Evolutionary conservation across 2,113 vertebrate genomes (phyloP).

Genomic region (Tachuris rubrigastra): DNA sequence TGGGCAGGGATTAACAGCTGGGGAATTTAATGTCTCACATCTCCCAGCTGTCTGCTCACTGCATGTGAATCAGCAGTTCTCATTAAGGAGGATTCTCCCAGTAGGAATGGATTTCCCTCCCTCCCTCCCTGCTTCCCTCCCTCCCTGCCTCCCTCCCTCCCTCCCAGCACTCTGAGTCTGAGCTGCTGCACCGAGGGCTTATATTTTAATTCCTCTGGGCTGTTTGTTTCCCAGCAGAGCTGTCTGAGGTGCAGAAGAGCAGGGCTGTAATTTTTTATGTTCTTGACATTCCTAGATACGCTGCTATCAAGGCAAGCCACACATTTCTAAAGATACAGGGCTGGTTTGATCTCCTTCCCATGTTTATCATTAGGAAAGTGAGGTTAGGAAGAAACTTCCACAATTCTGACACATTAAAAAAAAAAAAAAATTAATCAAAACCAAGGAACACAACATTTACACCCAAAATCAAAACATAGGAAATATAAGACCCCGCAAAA

Average conservation of each 20-base stretch:
- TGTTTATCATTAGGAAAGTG: slow-evolving; percentile 10
- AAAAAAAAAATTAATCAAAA: background rate
- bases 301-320: slow-evolving; percentile 25
- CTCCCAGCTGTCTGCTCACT: background rate
- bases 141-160: background rate
- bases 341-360: background rate
- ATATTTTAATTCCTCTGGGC: background rate
- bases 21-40: background rate
- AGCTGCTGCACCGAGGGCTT: background rate
- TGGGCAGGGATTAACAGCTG: background rate
- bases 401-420: background rate
- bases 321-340: background rate
- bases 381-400: background rate
- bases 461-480: slow-evolving; percentile 18
- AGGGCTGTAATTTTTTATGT: background rate
- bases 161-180: background rate
- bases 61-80: background rate
- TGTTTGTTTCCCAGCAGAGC: background rate
- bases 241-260: background rate
- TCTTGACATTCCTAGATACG: background rate
- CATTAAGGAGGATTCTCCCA: background rate
- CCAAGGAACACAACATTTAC: background rate
- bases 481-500: slow-evolving; percentile 5
- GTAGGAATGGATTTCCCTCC: background rate
- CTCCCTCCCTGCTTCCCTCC: background rate